phyloP scores from a whole-genome alignment of 2,888 invertebrate species.

The Macrophya annulata region DNA sequence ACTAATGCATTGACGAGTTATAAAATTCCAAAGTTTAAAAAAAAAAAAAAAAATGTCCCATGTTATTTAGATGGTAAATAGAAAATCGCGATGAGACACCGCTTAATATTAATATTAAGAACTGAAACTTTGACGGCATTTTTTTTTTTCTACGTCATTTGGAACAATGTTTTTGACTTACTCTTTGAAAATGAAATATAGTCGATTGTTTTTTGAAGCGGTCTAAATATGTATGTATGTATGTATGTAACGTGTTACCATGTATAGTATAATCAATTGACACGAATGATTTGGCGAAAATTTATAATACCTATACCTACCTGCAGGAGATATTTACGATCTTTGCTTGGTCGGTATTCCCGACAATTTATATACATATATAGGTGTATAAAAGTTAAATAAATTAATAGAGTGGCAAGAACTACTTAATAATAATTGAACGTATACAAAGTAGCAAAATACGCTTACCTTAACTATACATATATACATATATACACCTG shows the following conservation, averaged over 20 bases:
- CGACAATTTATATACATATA: background rate
- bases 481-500: background rate
- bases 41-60: no score
- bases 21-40: no score
- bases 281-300: background rate
- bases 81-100: no score
- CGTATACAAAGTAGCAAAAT: conserved; percentile 55
- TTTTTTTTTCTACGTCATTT: no score
- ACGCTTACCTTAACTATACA: background rate
- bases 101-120: no score
- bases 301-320: background rate
- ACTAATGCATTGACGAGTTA: no score
- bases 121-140: no score
- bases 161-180: no score
- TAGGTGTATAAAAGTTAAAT: conserved; percentile 1
- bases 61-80: no score
- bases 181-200: no score
- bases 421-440: conserved; percentile 42
- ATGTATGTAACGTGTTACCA: background rate
- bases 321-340: background rate
- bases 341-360: background rate
- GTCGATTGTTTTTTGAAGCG: no score
- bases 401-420: conserved; percentile 50
- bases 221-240: no score
- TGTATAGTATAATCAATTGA: background rate